Evolutionary conservation across 1,140 invertebrate species (phyloP), one percentile per base, ranked within the genome.

Genomic region (Drosophila ficusphila): DNA sequence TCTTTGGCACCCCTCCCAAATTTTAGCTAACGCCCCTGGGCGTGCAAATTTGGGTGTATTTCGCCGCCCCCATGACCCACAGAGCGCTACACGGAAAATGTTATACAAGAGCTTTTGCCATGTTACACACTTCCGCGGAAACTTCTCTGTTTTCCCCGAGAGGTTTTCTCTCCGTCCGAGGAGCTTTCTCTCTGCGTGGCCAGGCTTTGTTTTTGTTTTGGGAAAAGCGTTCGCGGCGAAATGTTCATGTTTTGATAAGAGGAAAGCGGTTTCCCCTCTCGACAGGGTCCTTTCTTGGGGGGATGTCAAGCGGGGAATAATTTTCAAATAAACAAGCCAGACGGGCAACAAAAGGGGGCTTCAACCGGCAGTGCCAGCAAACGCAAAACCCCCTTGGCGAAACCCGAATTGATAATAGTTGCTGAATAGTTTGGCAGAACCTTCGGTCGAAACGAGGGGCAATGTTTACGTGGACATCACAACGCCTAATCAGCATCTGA

Each of bases 291-390:
- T 7, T 31, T 51, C 27, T 54, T 51, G 57, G 21, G 29, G 29
- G 39, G 51, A 31, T 33, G 33, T 74, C 56, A 44, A 47, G 60
- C 54, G 72, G 60, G 71, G 74, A 76, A 54, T 56, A 72, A 47
- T 76, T 85, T 72, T 72, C 54, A 46, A 79, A 85, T 79, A 85
- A 83, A 76, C 79, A 79, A 73, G 57, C 57, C 62, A 48, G 33
- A 2, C 14, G 25, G 31, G 25, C 42, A 67, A 69, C 62, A 70
- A 57, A 68, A 57, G 25, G 14, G 39, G 41, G 33, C 23, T 46
- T 16, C 18, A 9, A 27, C 14, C 58, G 38, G 14, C 21, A 11
- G 18, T 18, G 33, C 21, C 16, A 31, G 16, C 18, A 42, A 42
- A 23, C 19, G n/a, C 41, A 38, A 38, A 12, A 27, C 39, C 27